These are phyloP conservation scores for Lacerta viridis DNA, from an alignment of 2,797 vertebrate genomes.

Conservation along the genomic window DNA sequence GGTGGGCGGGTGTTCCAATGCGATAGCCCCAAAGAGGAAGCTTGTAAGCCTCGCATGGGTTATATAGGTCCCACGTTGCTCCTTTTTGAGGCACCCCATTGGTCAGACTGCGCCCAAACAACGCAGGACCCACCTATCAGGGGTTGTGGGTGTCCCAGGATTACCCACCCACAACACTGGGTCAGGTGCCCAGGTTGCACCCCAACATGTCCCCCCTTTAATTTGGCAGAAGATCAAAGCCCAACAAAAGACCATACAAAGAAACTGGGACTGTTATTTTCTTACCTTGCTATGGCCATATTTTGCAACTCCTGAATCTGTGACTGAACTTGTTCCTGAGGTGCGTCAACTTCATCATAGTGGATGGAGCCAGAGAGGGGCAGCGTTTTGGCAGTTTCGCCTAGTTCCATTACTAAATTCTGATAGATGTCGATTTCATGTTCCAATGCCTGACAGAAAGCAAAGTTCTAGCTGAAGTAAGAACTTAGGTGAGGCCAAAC, in stretches of 20 bases:
- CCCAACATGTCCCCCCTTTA: too few species aligned
- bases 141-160: too few species aligned
- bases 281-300: conserved; percentile 81
- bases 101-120: too few species aligned
- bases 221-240: conserved; percentile 6
- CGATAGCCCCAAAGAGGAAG: too few species aligned
- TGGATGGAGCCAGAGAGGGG: conserved; percentile 64
- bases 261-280: neutral
- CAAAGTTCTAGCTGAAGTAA: neutral
- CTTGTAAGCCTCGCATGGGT: too few species aligned
- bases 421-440: conserved; percentile 84
- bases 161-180: too few species aligned
- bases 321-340: conserved; percentile 77
- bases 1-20: too few species aligned
- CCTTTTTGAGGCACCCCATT: too few species aligned
- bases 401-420: conserved; percentile 81
- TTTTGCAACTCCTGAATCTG: conserved; percentile 83
- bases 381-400: conserved; percentile 73
- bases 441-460: conserved; percentile 81
- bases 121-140: too few species aligned
- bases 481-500: neutral
- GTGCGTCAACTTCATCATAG: conserved; percentile 78
- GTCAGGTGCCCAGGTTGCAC: too few species aligned
- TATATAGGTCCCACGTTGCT: too few species aligned
- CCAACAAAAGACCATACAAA: neutral